A percentile compares a stretch with the other conserved stretches of the same genome.
Evolutionary conservation across 2,797 vertebrate species (phyloP).

Genomic region (Hemibagrus guttatus): DNA sequence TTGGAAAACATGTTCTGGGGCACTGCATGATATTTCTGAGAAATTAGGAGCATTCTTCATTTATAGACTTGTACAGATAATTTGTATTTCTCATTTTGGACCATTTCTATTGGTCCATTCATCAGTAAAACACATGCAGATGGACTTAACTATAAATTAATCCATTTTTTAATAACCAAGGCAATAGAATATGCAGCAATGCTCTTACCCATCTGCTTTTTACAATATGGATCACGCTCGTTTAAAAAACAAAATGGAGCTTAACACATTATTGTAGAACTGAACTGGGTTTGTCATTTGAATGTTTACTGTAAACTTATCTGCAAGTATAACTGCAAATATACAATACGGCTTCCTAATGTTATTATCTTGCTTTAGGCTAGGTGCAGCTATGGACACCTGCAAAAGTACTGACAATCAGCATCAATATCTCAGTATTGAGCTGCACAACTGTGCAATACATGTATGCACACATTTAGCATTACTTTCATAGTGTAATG

Average conservation of each 20-base stretch:
- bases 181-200: no score
- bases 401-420: conserved; percentile 14
- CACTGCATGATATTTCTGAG: background rate
- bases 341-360: background rate
- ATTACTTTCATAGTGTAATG: conserved; percentile 8
- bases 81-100: background rate
- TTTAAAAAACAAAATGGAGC: background rate
- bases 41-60: background rate
- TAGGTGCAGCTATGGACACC: background rate
- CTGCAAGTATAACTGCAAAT: no score
- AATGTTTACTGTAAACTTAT: background rate
- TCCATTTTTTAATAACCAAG: background rate
- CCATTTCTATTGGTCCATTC: background rate
- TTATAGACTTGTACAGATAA: background rate
- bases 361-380: background rate
- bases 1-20: no score
- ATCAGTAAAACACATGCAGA: background rate
- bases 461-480: background rate
- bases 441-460: conserved; percentile 30
- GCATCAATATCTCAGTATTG: conserved; percentile 19
- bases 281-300: background rate
- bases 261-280: background rate
- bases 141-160: background rate
- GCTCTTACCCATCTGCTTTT: background rate
- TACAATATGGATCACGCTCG: background rate